Evolutionary conservation across 2,113 vertebrate genomes (phyloP).

Genomic region (Crotophaga sulcirostris): DNA sequence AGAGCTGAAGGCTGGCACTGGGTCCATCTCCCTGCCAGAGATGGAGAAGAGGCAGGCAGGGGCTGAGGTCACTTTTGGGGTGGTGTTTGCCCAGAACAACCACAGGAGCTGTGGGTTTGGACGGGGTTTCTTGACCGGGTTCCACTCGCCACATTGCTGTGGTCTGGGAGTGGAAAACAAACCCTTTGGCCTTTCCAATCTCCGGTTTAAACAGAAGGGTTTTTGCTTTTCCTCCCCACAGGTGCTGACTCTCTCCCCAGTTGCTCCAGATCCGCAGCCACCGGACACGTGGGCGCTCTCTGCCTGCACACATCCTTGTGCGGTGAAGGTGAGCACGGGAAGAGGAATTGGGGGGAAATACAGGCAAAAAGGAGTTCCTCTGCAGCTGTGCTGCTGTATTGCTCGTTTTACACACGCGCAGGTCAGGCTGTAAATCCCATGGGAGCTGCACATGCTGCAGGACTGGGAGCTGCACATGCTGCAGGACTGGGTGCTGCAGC

Average conservation of each 20-base stretch:
- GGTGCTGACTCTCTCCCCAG: not conserved
- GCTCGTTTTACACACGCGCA: rapidly evolving
- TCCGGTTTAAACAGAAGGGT: rapidly evolving
- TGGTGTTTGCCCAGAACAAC: not conserved
- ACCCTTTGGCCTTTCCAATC: not conserved
- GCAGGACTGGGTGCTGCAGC: rapidly evolving
- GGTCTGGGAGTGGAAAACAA: not conserved
- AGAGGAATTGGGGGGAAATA: not conserved
- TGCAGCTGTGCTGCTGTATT: rapidly evolving
- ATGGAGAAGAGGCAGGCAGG: not conserved
- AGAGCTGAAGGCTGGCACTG: rapidly evolving
- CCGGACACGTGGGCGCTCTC: not conserved
- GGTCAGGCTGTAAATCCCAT: rapidly evolving
- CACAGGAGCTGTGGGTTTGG: not conserved
- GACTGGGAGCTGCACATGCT: not conserved
- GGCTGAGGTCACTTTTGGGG: not conserved
- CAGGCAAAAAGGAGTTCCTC: not conserved
- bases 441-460: no score
- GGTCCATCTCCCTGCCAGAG: not conserved
- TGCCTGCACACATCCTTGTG: not conserved
- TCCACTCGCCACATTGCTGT: not conserved
- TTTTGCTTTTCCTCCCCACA: not conserved
- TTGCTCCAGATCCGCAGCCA: not conserved
- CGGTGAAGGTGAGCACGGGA: not conserved
- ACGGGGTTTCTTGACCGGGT: not conserved